Conservation (phyloP, 2,113 vertebrate genomes). For the Aramus guarauna region DNA sequence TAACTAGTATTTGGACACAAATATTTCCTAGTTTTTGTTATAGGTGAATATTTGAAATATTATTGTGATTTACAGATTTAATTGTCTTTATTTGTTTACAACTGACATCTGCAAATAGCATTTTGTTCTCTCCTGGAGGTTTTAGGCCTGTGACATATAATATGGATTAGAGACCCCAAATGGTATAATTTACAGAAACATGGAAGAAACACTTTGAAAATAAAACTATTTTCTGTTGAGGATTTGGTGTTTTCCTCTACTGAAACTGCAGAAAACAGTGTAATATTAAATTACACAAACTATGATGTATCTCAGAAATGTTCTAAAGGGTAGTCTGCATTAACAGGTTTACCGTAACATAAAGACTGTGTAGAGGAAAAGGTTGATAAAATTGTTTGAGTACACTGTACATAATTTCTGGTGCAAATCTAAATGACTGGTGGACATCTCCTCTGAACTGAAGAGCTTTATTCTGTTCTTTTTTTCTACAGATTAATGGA, state of each 20-base stretch:
- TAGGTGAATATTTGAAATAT: not conserved
- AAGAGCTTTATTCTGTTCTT: not conserved
- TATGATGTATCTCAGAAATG: not conserved
- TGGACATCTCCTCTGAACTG: not conserved
- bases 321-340: not conserved
- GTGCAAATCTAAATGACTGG: not conserved
- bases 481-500: not conserved
- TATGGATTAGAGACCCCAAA: not conserved
- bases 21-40: not conserved
- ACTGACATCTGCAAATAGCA: not conserved
- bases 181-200: not conserved
- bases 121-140: not conserved
- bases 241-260: not conserved
- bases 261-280: not conserved
- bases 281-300: not conserved
- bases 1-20: not conserved
- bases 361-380: not conserved
- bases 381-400: not conserved
- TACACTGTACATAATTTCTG: not conserved
- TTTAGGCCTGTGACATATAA: not conserved
- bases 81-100: not conserved
- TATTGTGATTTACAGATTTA: not conserved
- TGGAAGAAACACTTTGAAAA: not conserved
- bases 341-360: not conserved
- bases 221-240: not conserved